Evolutionary conservation across 2,113 vertebrate species (phyloP), one percentile per base, ranked within the genome.

Genomic region (Struthidea cinerea): DNA sequence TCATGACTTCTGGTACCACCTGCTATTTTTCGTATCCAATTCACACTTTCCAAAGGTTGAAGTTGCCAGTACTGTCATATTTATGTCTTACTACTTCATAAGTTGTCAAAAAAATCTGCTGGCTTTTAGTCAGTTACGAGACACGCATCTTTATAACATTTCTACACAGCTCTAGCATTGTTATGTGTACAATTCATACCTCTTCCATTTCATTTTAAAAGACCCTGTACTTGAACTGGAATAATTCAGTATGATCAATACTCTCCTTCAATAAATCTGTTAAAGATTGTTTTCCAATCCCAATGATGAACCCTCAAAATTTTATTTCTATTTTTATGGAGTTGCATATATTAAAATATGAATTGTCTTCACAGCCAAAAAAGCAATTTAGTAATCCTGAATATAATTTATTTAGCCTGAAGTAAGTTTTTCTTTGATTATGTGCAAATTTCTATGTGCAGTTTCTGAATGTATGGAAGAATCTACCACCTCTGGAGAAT

Each of bases 281-380:
- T 86, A 90, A 94, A 89, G 26, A 46, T 61, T 69, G 49, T 69
- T 90, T 91, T 86, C 68, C 61, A 91, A 87, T 94, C 78, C 64
- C 84, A 90, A 95, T 73, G 47, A 96, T 78, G 64, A 94, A 85
- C 37, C 42, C 79, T 79, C 57, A 91, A 87, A 50, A 57, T 84
- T 93, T 91, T 83, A 93, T 87, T 94, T 94, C 91, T 74, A 65
- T 50, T 93, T 85, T 92, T 88, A 93, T 50, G 46, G 78, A 69
- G 59, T 65, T 86, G 85, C 50, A 90, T 80, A 53, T 93, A 95
- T 88, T 90, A 94, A 90, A 93, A 63, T 47, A 88, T 77, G n/a
- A 93, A 82, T 90, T 41, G 69, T 88, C 55, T 83, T 59, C 76
- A 84, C 26, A 91, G 75, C 27, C 75, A 83, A 84, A 50, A 63